Conservation (phyloP, 2,113 vertebrate genomes). For the Chaetodon auriga region DNA sequence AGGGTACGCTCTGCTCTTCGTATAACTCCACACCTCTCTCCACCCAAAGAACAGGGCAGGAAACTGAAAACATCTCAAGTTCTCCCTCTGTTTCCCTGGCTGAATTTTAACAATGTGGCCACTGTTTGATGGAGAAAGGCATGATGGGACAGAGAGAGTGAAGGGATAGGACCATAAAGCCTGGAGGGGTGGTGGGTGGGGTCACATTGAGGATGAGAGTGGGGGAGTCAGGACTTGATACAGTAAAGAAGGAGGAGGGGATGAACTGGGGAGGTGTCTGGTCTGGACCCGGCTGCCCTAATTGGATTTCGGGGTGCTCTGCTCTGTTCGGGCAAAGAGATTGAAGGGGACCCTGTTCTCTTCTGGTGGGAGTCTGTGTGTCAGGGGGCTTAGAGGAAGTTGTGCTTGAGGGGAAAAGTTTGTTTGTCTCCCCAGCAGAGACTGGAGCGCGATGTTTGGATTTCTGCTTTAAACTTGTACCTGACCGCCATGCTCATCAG, state of each 20-base stretch:
- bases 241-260: constrained; percentile 51
- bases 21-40: background rate
- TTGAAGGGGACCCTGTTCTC: constrained; percentile 46
- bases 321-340: constrained; percentile 63
- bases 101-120: constrained; percentile 49
- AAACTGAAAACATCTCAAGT: constrained; percentile 3
- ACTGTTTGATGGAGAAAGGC: constrained; percentile 50
- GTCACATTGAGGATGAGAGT: constrained; percentile 14
- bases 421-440: constrained; percentile 61
- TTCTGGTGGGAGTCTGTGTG: constrained; percentile 57
- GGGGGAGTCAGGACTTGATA: constrained; percentile 54
- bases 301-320: constrained; percentile 75
- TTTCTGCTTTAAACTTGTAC: constrained; percentile 65
- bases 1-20: constrained; percentile 14
- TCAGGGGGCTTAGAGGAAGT: constrained; percentile 71
- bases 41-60: background rate
- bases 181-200: background rate
- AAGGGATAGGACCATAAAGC: constrained; percentile 6
- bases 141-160: constrained; percentile 22
- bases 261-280: constrained; percentile 56
- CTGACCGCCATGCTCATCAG: constrained; percentile 70
- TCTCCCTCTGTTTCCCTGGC: background rate
- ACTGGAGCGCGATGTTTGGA: constrained; percentile 61
- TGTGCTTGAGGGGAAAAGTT: constrained; percentile 76
- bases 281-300: constrained; percentile 62